A percentile compares a stretch with the other conserved stretches of the same genome.
These are phyloP conservation scores for Epinephelus cyanopodus DNA, from an alignment of 2,113 vertebrate species.

Conservation along the genomic window DNA sequence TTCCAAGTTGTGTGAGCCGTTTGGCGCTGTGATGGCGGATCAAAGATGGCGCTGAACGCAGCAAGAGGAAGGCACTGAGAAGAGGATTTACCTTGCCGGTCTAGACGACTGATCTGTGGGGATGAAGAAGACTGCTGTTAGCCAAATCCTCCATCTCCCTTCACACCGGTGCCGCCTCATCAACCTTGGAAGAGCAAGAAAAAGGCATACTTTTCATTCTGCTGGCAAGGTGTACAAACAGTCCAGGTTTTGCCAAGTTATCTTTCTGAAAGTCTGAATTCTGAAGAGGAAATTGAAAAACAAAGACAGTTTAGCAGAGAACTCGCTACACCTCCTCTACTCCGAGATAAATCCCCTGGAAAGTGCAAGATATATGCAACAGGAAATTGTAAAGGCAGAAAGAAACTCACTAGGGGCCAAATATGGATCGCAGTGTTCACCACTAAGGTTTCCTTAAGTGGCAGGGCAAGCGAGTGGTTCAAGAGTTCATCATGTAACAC, in stretches of 20 bases:
- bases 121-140: conserved; percentile 36
- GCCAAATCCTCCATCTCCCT: conserved; percentile 36
- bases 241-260: not conserved
- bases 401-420: not conserved
- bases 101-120: conserved; percentile 34
- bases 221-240: not conserved
- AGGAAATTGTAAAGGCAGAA: conserved; percentile 8
- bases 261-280: not conserved
- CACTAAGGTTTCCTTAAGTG: conserved; percentile 44
- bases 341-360: not conserved
- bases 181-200: not conserved
- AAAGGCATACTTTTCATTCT: not conserved
- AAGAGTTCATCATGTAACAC: conserved; percentile 48
- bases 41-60: conserved; percentile 18
- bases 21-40: not conserved
- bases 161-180: not conserved
- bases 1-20: not conserved
- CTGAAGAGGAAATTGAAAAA: not conserved
- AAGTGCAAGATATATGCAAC: not conserved
- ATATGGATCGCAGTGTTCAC: conserved; percentile 39
- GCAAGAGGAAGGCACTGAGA: not conserved
- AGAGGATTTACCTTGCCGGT: conserved; percentile 29
- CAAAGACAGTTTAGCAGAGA: not conserved
- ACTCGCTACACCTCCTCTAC: not conserved
- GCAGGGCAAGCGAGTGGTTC: conserved; percentile 5